phyloP scores from a whole-genome alignment of 2,113 vertebrate species.

The Scophthalmus maximus region DNA sequence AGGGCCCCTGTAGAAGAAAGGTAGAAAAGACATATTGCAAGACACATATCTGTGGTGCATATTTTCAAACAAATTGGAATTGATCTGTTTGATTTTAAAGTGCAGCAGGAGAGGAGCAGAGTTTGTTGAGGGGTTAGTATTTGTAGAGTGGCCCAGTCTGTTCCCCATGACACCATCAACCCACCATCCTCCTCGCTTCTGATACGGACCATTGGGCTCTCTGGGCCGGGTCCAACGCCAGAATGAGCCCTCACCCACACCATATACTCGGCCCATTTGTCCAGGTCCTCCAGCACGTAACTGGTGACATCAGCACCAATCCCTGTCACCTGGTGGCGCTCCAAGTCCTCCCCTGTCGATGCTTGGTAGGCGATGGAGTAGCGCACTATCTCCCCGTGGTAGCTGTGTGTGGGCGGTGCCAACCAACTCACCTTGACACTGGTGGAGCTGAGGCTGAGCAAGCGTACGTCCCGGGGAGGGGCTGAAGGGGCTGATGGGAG shows the following conservation, averaged over 20 bases:
- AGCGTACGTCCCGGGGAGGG: constrained; percentile 91
- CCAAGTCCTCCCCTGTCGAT: constrained; percentile 86
- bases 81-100: neutral
- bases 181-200: constrained; percentile 95
- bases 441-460: constrained; percentile 92
- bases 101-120: neutral
- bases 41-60: neutral
- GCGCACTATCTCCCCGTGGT: constrained; percentile 89
- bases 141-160: no score
- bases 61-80: neutral
- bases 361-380: constrained; percentile 91
- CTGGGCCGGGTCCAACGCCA: constrained; percentile 90
- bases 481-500: constrained; percentile 89
- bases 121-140: neutral
- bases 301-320: constrained; percentile 87
- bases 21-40: no score
- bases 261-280: constrained; percentile 96
- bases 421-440: constrained; percentile 96
- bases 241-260: constrained; percentile 95
- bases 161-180: constrained; percentile 58
- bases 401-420: constrained; percentile 89
- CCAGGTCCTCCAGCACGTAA: constrained; percentile 91
- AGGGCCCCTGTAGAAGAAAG: no score
- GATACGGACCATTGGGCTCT: constrained; percentile 86
- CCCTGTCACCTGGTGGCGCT: constrained; percentile 88